A percentile compares a stretch with the other conserved stretches of the same genome.
Evolutionary conservation across 2,113 vertebrate genomes (phyloP).

Genomic region (Anguilla japonica): DNA sequence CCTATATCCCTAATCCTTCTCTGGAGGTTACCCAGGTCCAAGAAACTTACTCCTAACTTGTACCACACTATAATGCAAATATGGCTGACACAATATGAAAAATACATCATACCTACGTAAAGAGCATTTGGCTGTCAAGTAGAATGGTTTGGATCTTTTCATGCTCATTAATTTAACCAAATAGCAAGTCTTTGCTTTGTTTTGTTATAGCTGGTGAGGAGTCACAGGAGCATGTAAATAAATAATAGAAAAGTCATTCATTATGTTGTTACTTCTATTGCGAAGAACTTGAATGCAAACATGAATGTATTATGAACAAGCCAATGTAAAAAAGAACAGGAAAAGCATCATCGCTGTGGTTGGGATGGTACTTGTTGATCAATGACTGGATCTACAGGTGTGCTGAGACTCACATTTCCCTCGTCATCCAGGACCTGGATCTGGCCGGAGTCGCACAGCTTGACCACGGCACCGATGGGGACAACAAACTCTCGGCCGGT

Average conservation of each 20-base stretch:
- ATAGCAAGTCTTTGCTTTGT: background rate
- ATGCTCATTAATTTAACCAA: too few relatives aligned
- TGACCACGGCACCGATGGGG: conserved; percentile 93
- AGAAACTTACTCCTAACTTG: too few relatives aligned
- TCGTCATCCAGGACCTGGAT: conserved; percentile 96
- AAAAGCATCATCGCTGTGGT: background rate
- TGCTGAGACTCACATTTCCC: conserved; percentile 78
- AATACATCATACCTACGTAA: too few relatives aligned
- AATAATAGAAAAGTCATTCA: background rate
- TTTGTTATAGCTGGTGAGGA: background rate
- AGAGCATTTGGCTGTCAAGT: too few relatives aligned
- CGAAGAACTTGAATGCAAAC: background rate
- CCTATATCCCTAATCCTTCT: too few relatives aligned
- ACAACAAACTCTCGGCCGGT: conserved; percentile 91
- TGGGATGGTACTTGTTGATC: background rate
- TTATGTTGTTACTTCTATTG: background rate
- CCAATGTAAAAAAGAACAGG: background rate
- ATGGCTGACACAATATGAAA: too few relatives aligned
- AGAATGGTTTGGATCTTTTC: too few relatives aligned
- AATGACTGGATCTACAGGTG: background rate
- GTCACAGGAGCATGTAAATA: background rate
- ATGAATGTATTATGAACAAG: background rate
- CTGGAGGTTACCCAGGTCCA: too few relatives aligned
- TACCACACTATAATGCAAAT: too few relatives aligned
- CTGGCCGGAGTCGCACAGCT: conserved; percentile 93